phyloP scores from a whole-genome alignment of 2,113 vertebrate species.

The Notothenia rossii region DNA sequence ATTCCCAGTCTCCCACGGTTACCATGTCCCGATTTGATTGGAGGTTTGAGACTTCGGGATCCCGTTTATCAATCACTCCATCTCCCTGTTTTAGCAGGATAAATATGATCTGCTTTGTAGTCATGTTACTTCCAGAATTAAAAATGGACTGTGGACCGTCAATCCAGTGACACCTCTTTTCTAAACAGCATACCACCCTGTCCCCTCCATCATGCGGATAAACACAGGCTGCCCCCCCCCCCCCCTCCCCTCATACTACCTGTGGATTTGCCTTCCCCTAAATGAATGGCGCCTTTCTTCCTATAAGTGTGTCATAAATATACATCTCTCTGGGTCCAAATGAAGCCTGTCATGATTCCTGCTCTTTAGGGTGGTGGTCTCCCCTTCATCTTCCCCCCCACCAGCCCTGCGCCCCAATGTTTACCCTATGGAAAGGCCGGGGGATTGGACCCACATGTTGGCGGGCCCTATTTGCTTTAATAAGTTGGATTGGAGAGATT shows the following conservation, averaged over 20 bases:
- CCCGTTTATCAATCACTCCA: not conserved
- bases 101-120: not conserved
- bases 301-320: conserved; percentile 63
- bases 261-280: conserved; percentile 19
- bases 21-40: conserved; percentile 40
- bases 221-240: conserved; percentile 39
- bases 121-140: conserved; percentile 12
- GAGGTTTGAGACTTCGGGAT: conserved; percentile 4
- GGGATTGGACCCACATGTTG: conserved; percentile 78
- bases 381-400: conserved; percentile 44
- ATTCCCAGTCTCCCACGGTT: conserved; percentile 64
- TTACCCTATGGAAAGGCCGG: conserved; percentile 61
- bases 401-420: conserved; percentile 55
- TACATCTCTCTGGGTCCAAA: conserved; percentile 55
- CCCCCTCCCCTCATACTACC: conserved; percentile 19
- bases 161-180: conserved; percentile 47
- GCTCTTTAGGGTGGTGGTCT: conserved; percentile 50
- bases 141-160: conserved; percentile 28
- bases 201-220: conserved; percentile 26
- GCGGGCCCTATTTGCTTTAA: conserved; percentile 79
- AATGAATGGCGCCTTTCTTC: conserved; percentile 60
- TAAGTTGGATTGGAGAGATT: conserved; percentile 72
- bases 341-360: conserved; percentile 65
- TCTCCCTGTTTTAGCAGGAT: not conserved
- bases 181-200: not conserved